These are phyloP conservation scores for Bimastos eiseni DNA, from an alignment of 2,888 invertebrate species.

Conservation along the genomic window DNA sequence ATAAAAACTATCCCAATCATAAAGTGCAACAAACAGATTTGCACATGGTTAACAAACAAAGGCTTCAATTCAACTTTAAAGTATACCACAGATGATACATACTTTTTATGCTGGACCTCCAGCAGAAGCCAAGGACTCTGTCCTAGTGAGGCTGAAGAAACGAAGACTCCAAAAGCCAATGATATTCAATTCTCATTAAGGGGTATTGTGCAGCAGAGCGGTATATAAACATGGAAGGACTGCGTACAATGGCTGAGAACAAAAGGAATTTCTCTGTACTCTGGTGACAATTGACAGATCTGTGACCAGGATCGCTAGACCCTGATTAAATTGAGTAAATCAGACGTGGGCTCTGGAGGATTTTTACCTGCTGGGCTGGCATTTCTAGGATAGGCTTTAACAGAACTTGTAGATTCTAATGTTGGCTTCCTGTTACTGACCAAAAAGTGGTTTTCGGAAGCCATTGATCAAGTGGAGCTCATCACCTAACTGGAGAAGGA, in stretches of 20 bases:
- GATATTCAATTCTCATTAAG: not conserved
- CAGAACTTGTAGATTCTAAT: not conserved
- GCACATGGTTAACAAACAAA: no score
- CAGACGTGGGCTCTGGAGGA: not conserved
- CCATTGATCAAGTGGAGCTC: not conserved
- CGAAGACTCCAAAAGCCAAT: not conserved
- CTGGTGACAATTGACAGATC: not conserved
- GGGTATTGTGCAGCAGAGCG: not conserved
- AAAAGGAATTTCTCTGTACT: conserved; percentile 6
- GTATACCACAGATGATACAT: no score
- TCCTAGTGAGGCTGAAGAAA: not conserved
- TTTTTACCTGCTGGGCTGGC: not conserved
- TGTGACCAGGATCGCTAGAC: not conserved
- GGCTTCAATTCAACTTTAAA: no score
- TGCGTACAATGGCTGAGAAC: not conserved
- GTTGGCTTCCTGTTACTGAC: not conserved
- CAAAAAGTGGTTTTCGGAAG: not conserved
- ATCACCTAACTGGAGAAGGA: not conserved
- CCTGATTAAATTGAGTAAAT: not conserved
- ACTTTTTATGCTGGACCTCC: no score
- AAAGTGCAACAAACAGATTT: no score
- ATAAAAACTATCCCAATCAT: no score
- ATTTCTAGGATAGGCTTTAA: not conserved
- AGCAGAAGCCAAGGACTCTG: not conserved
- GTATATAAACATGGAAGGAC: not conserved